These are phyloP conservation scores for Rhincodon typus DNA, from an alignment of 2,797 vertebrate species.

Conservation along the genomic window DNA sequence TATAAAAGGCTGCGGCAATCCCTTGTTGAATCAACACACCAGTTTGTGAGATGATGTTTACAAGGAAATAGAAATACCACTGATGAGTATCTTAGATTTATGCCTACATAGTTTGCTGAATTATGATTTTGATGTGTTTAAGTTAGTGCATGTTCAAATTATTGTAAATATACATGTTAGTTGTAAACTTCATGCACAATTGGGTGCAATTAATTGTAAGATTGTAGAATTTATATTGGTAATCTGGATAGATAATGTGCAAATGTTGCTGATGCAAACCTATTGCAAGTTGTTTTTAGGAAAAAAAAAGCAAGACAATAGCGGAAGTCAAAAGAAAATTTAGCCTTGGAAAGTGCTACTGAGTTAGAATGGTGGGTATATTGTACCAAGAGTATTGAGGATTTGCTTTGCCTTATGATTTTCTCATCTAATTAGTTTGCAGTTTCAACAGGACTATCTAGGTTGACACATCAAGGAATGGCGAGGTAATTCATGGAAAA, in stretches of 20 bases:
- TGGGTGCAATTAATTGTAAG: not conserved
- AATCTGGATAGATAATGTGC: not conserved
- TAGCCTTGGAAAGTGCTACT: not conserved
- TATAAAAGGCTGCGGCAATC: not conserved
- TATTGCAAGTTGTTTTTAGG: not conserved
- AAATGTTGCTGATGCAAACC: not conserved
- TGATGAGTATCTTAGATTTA: not conserved
- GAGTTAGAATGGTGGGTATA: not conserved
- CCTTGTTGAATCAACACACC: conserved; percentile 17
- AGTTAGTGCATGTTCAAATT: not conserved
- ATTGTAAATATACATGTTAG: too few species aligned
- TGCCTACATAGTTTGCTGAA: not conserved
- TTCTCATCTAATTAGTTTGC: not conserved
- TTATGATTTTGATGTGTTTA: not conserved
- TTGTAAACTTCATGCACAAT: not conserved
- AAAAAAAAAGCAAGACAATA: not conserved
- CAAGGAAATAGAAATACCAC: not conserved
- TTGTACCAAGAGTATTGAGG: not conserved
- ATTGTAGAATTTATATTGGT: not conserved
- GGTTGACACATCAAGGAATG: not conserved
- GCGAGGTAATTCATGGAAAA: not conserved
- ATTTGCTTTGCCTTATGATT: not conserved
- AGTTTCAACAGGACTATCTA: not conserved
- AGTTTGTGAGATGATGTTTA: not conserved
- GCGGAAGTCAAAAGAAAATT: not conserved